These are phyloP conservation scores for Pitangus sulphuratus DNA, from an alignment of 2,797 vertebrate genomes.

Conservation along the genomic window DNA sequence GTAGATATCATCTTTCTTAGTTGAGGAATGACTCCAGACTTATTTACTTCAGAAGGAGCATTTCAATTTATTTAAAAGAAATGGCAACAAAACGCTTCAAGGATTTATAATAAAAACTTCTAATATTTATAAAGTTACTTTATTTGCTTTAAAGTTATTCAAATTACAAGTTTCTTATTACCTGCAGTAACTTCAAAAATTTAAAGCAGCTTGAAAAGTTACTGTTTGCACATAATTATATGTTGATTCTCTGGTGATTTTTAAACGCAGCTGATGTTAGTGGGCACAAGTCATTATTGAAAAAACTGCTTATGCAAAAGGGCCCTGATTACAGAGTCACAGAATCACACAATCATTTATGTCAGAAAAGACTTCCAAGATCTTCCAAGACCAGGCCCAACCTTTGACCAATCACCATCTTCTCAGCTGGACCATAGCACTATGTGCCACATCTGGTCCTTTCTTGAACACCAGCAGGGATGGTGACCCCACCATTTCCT, in stretches of 20 bases:
- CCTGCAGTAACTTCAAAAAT: background rate
- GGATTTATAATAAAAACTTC: background rate
- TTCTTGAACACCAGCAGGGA: background rate
- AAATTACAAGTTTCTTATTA: background rate
- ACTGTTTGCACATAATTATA: background rate
- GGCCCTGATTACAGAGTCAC: background rate
- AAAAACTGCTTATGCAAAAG: background rate
- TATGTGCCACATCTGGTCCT: background rate
- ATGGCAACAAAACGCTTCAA: background rate
- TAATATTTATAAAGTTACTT: background rate
- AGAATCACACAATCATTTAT: background rate
- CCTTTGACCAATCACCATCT: background rate
- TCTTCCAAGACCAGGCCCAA: background rate
- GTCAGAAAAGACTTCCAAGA: background rate
- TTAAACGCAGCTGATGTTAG: background rate
- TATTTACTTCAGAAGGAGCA: background rate
- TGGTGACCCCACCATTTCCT: background rate
- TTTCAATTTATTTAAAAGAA: background rate
- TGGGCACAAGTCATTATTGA: background rate
- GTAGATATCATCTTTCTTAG: background rate
- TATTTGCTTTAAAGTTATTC: background rate
- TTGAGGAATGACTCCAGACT: background rate
- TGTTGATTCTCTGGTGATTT: background rate
- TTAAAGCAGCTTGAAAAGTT: background rate
- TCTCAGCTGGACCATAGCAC: background rate